These are phyloP conservation scores for Crax fasciolata DNA, from an alignment of 2,797 vertebrate species.

Conservation along the genomic window DNA sequence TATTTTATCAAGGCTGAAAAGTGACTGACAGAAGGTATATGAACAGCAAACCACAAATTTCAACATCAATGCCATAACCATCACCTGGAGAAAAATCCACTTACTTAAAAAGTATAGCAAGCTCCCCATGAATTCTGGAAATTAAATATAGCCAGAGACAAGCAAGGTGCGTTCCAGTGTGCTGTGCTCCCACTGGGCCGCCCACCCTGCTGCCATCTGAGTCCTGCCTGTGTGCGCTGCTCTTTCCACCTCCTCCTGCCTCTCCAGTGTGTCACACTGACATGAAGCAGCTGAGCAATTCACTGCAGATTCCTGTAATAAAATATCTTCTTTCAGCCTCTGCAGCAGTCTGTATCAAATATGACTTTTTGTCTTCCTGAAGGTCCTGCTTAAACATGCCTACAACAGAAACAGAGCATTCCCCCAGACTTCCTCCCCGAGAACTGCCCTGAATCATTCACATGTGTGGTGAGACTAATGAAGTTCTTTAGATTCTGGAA, in stretches of 20 bases:
- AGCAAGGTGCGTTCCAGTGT: slow-evolving; percentile 34
- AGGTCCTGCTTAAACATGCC: slow-evolving; percentile 31
- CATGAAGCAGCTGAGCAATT: not conserved
- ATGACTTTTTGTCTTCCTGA: slow-evolving; percentile 25
- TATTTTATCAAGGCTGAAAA: slow-evolving; percentile 12
- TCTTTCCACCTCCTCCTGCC: slow-evolving; percentile 40
- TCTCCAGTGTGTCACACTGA: not conserved
- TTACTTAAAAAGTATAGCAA: not conserved
- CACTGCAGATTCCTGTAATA: not conserved
- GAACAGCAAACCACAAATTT: not conserved
- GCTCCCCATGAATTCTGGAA: not conserved
- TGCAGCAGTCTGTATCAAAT: slow-evolving; percentile 23
- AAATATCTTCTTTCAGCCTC: not conserved
- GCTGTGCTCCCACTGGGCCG: slow-evolving; percentile 31
- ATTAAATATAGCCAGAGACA: slow-evolving; percentile 9
- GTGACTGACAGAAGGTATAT: not conserved
- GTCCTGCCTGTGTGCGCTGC: not conserved
- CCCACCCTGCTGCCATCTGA: slow-evolving; percentile 36
- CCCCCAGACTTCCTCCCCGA: not conserved
- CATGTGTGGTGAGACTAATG: not conserved
- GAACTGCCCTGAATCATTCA: slow-evolving; percentile 31
- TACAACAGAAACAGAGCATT: slow-evolving; percentile 30
- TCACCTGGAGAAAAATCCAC: not conserved
- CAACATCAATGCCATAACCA: not conserved
- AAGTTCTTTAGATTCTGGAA: not conserved